Evolutionary conservation across 2,888 invertebrate genomes (phyloP).

Genomic region (Tiphia femorata): DNA sequence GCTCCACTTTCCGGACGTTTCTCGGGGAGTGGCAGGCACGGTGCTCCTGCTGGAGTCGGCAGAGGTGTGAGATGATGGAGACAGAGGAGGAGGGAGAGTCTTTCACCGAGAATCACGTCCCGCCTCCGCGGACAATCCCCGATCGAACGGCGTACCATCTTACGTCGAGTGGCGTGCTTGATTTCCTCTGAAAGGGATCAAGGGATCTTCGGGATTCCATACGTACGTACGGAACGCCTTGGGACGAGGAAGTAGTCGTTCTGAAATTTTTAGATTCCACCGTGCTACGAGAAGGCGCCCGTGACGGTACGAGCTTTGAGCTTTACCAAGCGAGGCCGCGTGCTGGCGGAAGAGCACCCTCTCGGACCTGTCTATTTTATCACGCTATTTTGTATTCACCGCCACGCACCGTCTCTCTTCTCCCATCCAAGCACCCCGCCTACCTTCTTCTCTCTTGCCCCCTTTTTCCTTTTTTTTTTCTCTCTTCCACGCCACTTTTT

Average conservation of each 20-base stretch:
- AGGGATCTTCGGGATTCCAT: conserved; percentile 1
- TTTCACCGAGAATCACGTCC: background rate
- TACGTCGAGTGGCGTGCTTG: conserved; percentile 6
- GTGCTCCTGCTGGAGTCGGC: too few species aligned
- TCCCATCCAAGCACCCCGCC: conserved; percentile 11
- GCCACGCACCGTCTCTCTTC: conserved; percentile 44
- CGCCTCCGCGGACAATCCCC: background rate
- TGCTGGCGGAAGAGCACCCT: too few species aligned
- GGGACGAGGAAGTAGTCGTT: conserved; percentile 8
- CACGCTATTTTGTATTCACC: conserved; percentile 54
- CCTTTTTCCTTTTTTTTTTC: too few species aligned
- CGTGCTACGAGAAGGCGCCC: background rate
- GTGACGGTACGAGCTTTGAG: conserved; percentile 11
- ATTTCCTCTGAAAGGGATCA: conserved; percentile 22
- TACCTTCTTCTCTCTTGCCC: conserved; percentile 20
- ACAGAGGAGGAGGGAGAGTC: too few species aligned
- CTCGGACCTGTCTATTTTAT: conserved; percentile 43
- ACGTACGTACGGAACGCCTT: background rate
- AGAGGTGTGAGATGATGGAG: too few species aligned
- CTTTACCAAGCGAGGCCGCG: too few species aligned
- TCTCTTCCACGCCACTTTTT: too few species aligned
- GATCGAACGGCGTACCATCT: background rate
- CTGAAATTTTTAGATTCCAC: conserved; percentile 15
- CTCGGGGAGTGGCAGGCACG: too few species aligned
- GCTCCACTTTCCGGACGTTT: conserved; percentile 21